Base-by-base conservation (phyloP, 2,113 vertebrate genomes). In the Zosterops borbonicus region DNA sequence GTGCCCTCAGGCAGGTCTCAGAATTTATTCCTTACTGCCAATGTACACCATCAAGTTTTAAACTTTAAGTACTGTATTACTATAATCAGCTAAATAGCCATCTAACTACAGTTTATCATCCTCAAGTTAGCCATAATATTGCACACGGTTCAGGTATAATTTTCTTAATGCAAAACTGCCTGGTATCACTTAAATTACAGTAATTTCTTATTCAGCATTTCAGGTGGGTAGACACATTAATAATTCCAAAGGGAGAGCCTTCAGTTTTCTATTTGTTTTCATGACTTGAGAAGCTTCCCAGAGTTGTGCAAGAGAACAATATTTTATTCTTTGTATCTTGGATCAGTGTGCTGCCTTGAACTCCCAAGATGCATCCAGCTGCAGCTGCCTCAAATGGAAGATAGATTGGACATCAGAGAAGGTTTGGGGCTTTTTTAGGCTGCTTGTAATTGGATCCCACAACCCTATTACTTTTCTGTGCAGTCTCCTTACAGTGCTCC, bases 331-430 rank as follows among this genome's bases (percentile, higher is more conserved):
- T 83, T 88, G 6, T 91, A 23, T 92, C 55, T 87, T 79, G 92
- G 90, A 75, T 70, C 5, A 3, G 19, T 76, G 58, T 79, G n/a
- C 79, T 93, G 75, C 42, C 37, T 79, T 75, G 35, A 73, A 68
- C 67, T 93, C 67, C 55, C 63, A 49, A 83, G 53, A 76, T 47
- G 41, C 49, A 88, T 79, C 75, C 94, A 85, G 75, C 85, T 94
- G 78, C 88, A 95, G 70, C 84, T 93, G 90, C 53, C 27, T 88
- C 23, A 92, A 59, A 58, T 42, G 70, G 35, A 79, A 93, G 94
- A 82, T 37, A 89, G 11, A 87, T 31, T 37, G 31, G 47, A 60
- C 46, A 85, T 71, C 31, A 62, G 77, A 77, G 65, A 41, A 55
- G 12, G 10, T 8, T 63, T 73, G 27, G 39, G 9, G 2, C 2